Base-by-base conservation (phyloP, 2,888 invertebrate genomes). In the Arge pagana region DNA sequence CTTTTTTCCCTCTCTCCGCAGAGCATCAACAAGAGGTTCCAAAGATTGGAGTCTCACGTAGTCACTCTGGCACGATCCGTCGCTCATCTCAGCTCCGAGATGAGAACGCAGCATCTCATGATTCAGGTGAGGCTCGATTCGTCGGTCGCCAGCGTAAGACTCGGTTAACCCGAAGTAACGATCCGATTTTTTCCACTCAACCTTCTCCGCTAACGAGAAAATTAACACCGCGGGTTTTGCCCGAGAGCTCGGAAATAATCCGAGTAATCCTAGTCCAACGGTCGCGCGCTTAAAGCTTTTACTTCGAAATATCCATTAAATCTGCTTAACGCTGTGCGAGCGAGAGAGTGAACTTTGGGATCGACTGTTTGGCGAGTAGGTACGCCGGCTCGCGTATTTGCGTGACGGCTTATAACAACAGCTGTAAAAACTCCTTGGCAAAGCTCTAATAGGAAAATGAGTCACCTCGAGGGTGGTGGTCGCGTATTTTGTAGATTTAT, bases 51-150 rank as follows among this genome's bases (percentile, higher is more conserved):
- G 76, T 90, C 92, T 0, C 94, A 94, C 77, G 93, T 94, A 40
- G 93, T 94, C 48, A 94, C 94, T 1, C 78, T 94, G 58, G 94
- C 94, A 1, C 81, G 93, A 52, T 93, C 92, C 39, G 93, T 95
- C 16, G 93, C 94, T 11, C 93, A 94, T 76, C 81, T 95, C 31
- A 93, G 93, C 28, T 91, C 91, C 3, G 94, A 95, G 80, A 90
- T 94, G 89, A 79, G 93, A 55, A 90, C 92, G 1, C 93, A 94
- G 70, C 93, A 92, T 72, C 81, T 91, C 53, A 88, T 93, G 80
- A 89, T 90, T 76, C 90, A 82, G 79, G 81, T 81, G 62, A 64
- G 64, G 59, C 40, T 11, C 13, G n/a, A n/a, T n/a, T n/a, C n/a
- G n/a, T n/a, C n/a, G n/a, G n/a, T n/a, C n/a, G n/a, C n/a, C n/a